Evolutionary conservation across 2,888 invertebrate genomes (phyloP).

Genomic region (Scaptomyza polygonia): DNA sequence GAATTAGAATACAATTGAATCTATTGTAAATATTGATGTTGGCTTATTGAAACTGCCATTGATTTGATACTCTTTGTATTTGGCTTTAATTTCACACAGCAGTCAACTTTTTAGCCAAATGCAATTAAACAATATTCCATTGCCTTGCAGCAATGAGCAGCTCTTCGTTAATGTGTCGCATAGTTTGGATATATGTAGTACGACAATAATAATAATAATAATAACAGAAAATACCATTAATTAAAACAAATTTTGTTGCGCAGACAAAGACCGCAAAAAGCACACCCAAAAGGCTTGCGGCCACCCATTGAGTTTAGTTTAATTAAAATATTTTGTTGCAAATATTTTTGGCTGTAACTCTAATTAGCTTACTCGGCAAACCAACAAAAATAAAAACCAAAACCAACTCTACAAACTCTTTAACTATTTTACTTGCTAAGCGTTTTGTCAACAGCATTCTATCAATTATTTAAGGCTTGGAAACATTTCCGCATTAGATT

Average conservation of each 20-base stretch:
- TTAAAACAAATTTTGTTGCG: constrained; percentile 43
- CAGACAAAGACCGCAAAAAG: constrained; percentile 28
- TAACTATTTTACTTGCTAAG: not conserved
- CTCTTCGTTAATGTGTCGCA: constrained; percentile 26
- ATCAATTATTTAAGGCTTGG: not conserved
- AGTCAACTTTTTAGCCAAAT: constrained; percentile 27
- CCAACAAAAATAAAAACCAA: not conserved
- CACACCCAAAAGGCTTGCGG: constrained; percentile 31
- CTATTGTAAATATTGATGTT: not conserved
- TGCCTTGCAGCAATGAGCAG: constrained; percentile 52
- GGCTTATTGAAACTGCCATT: constrained; percentile 5
- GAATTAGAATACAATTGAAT: not conserved
- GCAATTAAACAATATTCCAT: constrained; percentile 46
- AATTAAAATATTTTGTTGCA: constrained; percentile 44
- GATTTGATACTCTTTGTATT: not conserved
- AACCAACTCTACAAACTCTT: constrained; percentile 3
- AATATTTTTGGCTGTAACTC: constrained; percentile 20
- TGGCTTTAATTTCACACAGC: constrained; percentile 17
- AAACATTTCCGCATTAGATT: not conserved
- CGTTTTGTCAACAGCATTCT: not conserved
- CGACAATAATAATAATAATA: not conserved
- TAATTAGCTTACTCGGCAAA: constrained; percentile 32
- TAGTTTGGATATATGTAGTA: constrained; percentile 1
- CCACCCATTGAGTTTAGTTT: constrained; percentile 31
- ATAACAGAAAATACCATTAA: constrained; percentile 43